phyloP scores from a whole-genome alignment of 2,113 vertebrate species.

The Athene cunicularia region DNA sequence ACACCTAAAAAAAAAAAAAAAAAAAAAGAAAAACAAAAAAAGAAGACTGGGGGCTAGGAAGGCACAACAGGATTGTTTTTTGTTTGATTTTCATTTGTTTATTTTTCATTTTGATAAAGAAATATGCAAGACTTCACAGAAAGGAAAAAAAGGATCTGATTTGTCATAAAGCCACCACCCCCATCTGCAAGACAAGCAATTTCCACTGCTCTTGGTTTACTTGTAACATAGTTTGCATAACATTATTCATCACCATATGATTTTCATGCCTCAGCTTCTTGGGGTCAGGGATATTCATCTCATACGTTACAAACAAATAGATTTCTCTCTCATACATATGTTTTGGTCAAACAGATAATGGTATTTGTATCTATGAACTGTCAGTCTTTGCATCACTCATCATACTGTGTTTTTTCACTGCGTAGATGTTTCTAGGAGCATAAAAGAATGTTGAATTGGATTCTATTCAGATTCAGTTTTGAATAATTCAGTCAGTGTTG shows the following conservation, averaged over 20 bases:
- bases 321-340: neutral
- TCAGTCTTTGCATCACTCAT: neutral
- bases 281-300: neutral
- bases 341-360: neutral
- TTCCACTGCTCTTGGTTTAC: neutral
- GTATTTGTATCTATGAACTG: neutral
- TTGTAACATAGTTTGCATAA: neutral
- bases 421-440: neutral
- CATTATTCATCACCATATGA: neutral
- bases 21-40: too few species aligned
- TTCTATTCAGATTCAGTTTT: neutral
- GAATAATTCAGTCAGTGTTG: neutral
- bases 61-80: neutral
- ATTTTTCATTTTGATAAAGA: neutral
- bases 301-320: neutral
- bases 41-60: accelerated
- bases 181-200: neutral
- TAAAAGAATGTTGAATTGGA: neutral
- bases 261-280: neutral
- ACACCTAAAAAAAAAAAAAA: neutral
- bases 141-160: neutral
- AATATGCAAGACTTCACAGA: neutral
- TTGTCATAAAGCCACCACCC: neutral
- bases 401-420: neutral
- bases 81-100: neutral